These are phyloP conservation scores for Trichomalopsis sarcophagae DNA, from an alignment of 1,140 invertebrate genomes.

Conservation along the genomic window DNA sequence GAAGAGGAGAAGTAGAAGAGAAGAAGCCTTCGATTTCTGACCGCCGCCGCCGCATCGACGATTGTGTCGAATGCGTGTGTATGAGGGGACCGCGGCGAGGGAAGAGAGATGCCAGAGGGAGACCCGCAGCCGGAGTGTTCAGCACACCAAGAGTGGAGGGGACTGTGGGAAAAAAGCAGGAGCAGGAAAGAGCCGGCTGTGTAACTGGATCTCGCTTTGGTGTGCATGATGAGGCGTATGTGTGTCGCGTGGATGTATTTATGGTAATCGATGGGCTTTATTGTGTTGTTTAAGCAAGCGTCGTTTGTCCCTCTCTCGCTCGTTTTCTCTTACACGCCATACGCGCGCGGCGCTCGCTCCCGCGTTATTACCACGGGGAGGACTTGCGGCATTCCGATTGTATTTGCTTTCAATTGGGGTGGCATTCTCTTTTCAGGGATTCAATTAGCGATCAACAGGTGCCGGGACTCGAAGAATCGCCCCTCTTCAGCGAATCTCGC, in stretches of 20 bases:
- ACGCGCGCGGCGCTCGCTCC: no score
- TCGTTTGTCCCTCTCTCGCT: slow-evolving; percentile 1
- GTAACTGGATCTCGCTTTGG: slow-evolving; percentile 45
- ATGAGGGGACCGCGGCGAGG: not conserved
- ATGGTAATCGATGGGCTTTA: slow-evolving; percentile 46
- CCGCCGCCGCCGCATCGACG: slow-evolving; percentile 38
- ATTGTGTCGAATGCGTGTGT: slow-evolving; percentile 48
- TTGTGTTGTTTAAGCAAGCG: slow-evolving; percentile 16
- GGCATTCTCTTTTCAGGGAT: not conserved
- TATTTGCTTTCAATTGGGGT: slow-evolving; percentile 1
- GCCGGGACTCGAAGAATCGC: not conserved
- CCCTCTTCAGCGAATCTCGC: not conserved
- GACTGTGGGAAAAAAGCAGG: slow-evolving; percentile 50
- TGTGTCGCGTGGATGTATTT: slow-evolving; percentile 46
- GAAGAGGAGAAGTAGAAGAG: not conserved
- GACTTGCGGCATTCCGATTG: not conserved
- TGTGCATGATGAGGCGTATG: slow-evolving; percentile 18
- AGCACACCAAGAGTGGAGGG: not conserved
- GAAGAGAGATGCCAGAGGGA: not conserved
- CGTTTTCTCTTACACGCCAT: not conserved
- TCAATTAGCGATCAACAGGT: slow-evolving; percentile 3
- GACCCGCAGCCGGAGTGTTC: not conserved
- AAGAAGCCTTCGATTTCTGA: slow-evolving; percentile 45
- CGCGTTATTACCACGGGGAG: not conserved
- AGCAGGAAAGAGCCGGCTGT: slow-evolving; percentile 48